Base-by-base conservation (phyloP, 2,888 invertebrate species). In the Xestia xanthographa region DNA sequence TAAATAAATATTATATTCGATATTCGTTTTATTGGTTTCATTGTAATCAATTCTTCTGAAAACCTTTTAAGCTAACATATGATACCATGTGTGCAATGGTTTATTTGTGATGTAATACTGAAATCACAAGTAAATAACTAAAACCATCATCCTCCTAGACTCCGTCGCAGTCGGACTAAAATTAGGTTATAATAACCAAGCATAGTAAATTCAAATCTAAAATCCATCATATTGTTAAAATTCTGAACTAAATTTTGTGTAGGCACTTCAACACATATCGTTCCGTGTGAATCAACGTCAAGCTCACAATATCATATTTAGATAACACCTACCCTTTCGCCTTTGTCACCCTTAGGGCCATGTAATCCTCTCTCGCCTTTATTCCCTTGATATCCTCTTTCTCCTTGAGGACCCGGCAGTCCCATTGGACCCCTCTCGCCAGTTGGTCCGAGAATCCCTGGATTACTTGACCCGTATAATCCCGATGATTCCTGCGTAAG, bases 361-460 rank as follows among this genome's bases (percentile, higher is more conserved):
- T 96, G 95, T 94, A 97, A 96, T 91, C 97, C 97, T 79, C 97
- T 95, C 86, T 97, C 97, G 68, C 98, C 98, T 91, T 97, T 97
- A 88, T 95, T 95, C 66, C 97, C 97, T 74, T 95, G 94, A 87
- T 97, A 97, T 60, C 98, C 98, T 87, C 97, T 95, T 91, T 98
- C 98, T 77, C 98, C 98, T 89, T 97, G 96, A 63, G 97, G 97
- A 43, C 98, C 98, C 34, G 95, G 91, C 56, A 98, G 96, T 82
- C 98, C 98, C 93, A 97, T 97, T 87, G 97, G 96, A 76, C 97
- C 98, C 66, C 97, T 91, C 84, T 98, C 98, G 53, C 98, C 98
- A 93, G 97, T 97, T 60, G 97, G 97, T 66, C 98, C 98, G 43
- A 97, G 97, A 73, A 97, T 97, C 65, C 98, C 92, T 89, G 95